Percentiles rank a stretch among this genome's conserved stretches.
phyloP scores from a whole-genome alignment of 1,140 invertebrate species.

The Atta texana region DNA sequence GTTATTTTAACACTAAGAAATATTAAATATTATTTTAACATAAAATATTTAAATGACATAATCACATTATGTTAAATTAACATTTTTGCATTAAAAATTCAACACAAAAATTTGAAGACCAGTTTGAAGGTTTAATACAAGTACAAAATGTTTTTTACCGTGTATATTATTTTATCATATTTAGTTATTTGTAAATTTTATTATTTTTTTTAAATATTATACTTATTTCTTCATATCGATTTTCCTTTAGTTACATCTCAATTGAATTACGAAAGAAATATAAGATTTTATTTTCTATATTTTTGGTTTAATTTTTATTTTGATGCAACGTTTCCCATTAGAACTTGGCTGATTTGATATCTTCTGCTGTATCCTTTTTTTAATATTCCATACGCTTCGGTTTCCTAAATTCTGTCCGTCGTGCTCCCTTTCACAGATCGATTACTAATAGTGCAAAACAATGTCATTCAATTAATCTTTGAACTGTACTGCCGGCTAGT shows the following conservation, averaged over 20 bases:
- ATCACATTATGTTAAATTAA: too few species aligned
- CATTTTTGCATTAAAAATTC: too few species aligned
- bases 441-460: constrained; percentile 57
- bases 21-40: too few species aligned
- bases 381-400: neutral
- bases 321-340: neutral
- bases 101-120: too few species aligned
- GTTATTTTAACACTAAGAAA: too few species aligned
- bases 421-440: constrained; percentile 56
- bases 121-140: too few species aligned
- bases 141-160: too few species aligned
- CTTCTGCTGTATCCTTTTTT: neutral
- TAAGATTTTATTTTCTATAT: neutral
- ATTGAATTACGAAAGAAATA: neutral
- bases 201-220: neutral
- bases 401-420: constrained; percentile 27
- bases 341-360: neutral
- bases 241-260: neutral
- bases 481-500: neutral
- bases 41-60: too few species aligned
- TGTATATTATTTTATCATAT: neutral
- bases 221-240: neutral
- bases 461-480: constrained; percentile 62
- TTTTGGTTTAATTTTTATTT: constrained; percentile 5
- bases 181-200: neutral